Percentiles rank a stretch among this genome's conserved stretches.
These are phyloP conservation scores for Stichodactyla helianthus DNA, from an alignment of 64 coral and sea anemone species.

Conservation along the genomic window DNA sequence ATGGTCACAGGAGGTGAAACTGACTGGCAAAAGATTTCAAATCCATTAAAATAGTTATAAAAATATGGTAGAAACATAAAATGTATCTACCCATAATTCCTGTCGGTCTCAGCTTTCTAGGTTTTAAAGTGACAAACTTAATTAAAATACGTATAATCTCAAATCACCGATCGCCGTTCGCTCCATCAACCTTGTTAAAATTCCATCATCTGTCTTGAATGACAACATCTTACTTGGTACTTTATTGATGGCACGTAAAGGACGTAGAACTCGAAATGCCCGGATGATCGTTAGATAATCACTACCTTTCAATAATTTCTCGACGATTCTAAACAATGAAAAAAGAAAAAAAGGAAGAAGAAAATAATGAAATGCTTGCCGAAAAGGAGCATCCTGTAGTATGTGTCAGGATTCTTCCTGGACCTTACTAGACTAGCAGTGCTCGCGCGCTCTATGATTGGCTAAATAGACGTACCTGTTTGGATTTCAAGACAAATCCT, in stretches of 20 bases:
- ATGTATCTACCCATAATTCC: too few species aligned
- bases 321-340: slow-evolving; percentile 52
- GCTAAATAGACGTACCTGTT: not conserved
- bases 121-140: too few species aligned
- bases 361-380: not conserved
- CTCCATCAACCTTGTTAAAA: too few species aligned
- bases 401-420: not conserved
- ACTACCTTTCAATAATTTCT: slow-evolving; percentile 53
- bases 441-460: not conserved
- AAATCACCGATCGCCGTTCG: too few species aligned
- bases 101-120: too few species aligned
- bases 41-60: too few species aligned
- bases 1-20: too few species aligned
- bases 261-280: slow-evolving; percentile 90
- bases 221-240: slow-evolving; percentile 84
- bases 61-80: too few species aligned
- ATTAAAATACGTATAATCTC: too few species aligned
- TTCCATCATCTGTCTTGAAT: not conserved
- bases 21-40: too few species aligned
- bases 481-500: not conserved
- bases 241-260: slow-evolving; percentile 91
- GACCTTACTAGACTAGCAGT: too few species aligned
- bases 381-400: not conserved
- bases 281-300: slow-evolving; percentile 80
- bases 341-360: not conserved